These are phyloP conservation scores for Copidosoma aretas DNA, from an alignment of 2,888 invertebrate genomes.

Conservation along the genomic window DNA sequence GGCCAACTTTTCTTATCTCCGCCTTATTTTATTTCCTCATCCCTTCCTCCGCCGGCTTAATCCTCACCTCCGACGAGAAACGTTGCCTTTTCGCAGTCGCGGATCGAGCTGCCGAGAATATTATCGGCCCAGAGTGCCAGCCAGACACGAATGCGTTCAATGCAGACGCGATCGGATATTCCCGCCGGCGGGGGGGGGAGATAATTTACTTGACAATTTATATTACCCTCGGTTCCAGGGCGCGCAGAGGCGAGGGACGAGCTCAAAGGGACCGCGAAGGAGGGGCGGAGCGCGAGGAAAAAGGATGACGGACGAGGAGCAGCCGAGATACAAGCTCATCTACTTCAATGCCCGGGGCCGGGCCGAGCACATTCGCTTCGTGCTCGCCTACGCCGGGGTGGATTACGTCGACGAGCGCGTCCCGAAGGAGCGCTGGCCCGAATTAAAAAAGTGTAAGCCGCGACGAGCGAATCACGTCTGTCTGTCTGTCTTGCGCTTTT, in stretches of 20 bases:
- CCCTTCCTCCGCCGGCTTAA: not conserved
- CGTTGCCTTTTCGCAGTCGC: no score
- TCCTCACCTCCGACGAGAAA: not conserved
- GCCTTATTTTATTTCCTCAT: not conserved
- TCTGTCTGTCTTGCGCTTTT: not conserved
- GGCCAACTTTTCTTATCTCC: not conserved
- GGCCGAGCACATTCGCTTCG: conserved; percentile 67
- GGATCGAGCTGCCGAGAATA: no score
- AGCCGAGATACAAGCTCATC: conserved; percentile 64
- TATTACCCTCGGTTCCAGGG: not conserved
- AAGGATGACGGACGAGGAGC: conserved; percentile 44
- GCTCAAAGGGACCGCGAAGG: not conserved
- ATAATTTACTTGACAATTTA: no score
- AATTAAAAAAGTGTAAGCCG: conserved; percentile 63
- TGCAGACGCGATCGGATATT: no score
- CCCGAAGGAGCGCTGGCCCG: conserved; percentile 65
- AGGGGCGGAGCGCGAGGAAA: not conserved
- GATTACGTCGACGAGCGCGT: conserved; percentile 67
- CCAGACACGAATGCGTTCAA: no score
- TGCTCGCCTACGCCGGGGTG: conserved; percentile 67
- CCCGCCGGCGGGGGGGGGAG: no score
- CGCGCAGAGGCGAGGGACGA: not conserved
- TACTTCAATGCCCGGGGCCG: conserved; percentile 68
- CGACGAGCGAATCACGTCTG: not conserved
- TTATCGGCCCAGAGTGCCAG: no score